phyloP scores from a whole-genome alignment of 2,113 vertebrate genomes.

The Phalacrocorax aristotelis region DNA sequence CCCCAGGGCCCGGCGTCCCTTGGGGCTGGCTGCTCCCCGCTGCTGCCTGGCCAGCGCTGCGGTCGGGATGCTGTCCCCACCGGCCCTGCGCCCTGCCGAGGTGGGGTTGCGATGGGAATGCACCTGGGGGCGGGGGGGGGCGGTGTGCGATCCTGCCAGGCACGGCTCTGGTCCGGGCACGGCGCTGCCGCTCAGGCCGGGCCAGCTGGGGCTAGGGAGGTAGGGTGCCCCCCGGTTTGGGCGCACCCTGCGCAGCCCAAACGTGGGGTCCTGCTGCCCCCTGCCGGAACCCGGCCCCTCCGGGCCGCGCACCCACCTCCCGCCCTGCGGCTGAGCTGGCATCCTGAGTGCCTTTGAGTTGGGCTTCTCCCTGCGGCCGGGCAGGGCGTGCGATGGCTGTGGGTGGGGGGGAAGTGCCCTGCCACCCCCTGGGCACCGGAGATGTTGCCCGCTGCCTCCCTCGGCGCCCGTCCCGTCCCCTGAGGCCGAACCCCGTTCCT shows the following conservation, averaged over 20 bases:
- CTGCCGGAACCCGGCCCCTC: neutral
- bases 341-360: neutral
- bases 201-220: no score
- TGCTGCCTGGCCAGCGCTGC: neutral
- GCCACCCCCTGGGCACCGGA: neutral
- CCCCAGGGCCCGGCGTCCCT: no score
- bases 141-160: no score
- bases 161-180: no score
- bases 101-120: no score
- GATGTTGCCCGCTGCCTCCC: neutral
- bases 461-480: accelerated
- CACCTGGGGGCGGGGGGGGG: no score
- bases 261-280: no score
- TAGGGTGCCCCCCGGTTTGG: no score
- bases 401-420: neutral
- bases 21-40: neutral
- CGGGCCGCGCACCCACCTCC: neutral
- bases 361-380: neutral
- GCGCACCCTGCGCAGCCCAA: no score
- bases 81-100: no score
- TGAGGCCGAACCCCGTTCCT: neutral
- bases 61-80: no score
- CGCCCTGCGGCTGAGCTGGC: neutral
- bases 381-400: neutral
- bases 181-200: no score